Evolutionary conservation across 2,113 vertebrate genomes (phyloP).

Genomic region (Nanger granti): DNA sequence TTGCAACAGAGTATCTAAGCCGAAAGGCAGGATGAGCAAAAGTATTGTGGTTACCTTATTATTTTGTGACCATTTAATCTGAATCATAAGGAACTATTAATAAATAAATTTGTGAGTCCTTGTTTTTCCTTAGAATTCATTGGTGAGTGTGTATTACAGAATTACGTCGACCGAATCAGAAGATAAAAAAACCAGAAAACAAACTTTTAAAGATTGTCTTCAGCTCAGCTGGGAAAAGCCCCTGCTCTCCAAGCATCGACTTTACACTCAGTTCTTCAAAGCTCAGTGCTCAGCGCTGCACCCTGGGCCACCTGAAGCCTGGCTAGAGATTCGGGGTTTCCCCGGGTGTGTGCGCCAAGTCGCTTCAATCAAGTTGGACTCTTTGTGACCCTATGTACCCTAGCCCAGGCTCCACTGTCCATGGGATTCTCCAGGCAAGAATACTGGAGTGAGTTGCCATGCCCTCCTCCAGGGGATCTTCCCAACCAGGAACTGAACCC

Average conservation of each 20-base stretch:
- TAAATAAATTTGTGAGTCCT: neutral
- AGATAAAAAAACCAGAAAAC: neutral
- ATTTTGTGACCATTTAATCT: neutral
- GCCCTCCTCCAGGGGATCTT: neutral
- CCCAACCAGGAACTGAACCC: neutral
- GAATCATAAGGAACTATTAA: neutral
- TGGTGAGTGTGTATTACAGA: neutral
- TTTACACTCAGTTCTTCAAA: neutral
- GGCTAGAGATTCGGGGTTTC: neutral
- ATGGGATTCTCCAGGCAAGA: neutral
- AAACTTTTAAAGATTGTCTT: neutral
- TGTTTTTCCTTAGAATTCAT: neutral
- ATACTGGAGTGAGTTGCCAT: neutral
- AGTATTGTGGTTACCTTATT: neutral
- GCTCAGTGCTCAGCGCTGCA: accelerated
- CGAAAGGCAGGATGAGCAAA: neutral
- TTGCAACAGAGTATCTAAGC: neutral
- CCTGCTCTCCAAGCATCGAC: accelerated
- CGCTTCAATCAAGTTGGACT: neutral
- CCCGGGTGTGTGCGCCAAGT: neutral
- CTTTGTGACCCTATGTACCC: neutral
- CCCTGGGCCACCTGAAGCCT: accelerated
- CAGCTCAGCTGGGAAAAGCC: neutral
- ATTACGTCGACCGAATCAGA: neutral
- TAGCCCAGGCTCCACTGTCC: neutral